Conservation (phyloP, 2,113 vertebrate genomes). For the Notiomystis cincta region DNA sequence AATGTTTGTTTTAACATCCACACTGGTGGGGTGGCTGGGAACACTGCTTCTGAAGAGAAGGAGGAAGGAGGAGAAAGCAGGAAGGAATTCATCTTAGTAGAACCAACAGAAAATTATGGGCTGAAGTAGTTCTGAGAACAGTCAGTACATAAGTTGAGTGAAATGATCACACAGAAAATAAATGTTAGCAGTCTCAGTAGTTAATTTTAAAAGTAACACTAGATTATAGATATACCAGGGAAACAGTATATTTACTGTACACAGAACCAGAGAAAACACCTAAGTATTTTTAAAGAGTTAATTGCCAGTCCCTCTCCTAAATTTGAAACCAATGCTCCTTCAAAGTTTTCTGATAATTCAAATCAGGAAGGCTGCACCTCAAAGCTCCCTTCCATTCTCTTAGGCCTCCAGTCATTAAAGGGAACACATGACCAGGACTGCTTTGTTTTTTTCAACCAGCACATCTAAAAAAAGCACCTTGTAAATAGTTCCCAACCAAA, state of each 20-base stretch:
- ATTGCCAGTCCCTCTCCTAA: neutral
- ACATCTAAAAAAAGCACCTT: neutral
- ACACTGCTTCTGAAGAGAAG: neutral
- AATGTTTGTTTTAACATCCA: conserved; percentile 14
- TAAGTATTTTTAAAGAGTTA: neutral
- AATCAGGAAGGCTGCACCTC: neutral
- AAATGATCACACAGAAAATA: neutral
- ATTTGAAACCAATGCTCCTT: neutral
- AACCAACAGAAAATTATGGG: neutral
- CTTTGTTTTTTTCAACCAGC: neutral
- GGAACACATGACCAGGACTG: neutral
- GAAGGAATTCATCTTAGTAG: neutral
- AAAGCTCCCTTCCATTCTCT: neutral
- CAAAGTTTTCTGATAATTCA: neutral
- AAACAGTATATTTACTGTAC: neutral
- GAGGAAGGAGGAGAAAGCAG: neutral
- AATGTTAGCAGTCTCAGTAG: neutral
- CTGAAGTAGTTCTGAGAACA: neutral
- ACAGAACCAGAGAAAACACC: neutral
- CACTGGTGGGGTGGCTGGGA: neutral
- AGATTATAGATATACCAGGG: neutral
- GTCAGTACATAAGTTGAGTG: neutral
- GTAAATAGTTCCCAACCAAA: conserved; percentile 37
- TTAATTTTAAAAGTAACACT: neutral
- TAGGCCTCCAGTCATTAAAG: neutral